These are phyloP conservation scores for Lepidocyrtoides sp. DNA, from an alignment of 2,888 invertebrate genomes.

Conservation along the genomic window DNA sequence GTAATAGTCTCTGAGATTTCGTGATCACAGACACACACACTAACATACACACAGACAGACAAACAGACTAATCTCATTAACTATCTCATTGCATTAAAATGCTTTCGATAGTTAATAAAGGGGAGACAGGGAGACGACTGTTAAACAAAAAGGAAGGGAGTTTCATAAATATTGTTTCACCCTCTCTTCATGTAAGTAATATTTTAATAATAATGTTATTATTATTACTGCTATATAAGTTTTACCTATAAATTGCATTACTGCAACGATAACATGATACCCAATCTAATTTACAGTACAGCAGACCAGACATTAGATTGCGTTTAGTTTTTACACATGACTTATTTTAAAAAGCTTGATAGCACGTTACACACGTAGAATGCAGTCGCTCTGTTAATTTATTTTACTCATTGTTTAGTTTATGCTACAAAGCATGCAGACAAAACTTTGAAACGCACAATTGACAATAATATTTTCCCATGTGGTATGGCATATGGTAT, in stretches of 20 bases:
- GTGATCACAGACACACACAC: background rate
- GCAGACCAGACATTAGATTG: no score
- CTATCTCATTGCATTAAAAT: no score
- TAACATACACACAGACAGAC: background rate
- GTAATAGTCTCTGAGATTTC: background rate
- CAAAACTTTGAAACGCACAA: background rate
- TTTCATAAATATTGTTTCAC: no score
- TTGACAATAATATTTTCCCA: constrained; percentile 11
- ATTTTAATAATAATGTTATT: no score
- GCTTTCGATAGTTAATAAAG: no score
- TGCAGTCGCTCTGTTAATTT: constrained; percentile 33
- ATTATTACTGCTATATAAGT: no score
- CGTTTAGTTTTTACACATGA: background rate
- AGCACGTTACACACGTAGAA: constrained; percentile 9
- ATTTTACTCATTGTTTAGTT: constrained; percentile 4
- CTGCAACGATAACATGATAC: no score
- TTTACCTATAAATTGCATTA: no score
- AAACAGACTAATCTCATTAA: no score
- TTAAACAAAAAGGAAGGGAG: no score
- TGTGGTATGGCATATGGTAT: background rate
- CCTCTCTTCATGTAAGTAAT: no score
- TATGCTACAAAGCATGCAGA: background rate
- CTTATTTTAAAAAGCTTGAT: background rate
- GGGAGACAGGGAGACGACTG: background rate
- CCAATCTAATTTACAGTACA: no score